Evolutionary conservation across 2,797 vertebrate species (phyloP).

Genomic region (Austrolebias charrua): DNA sequence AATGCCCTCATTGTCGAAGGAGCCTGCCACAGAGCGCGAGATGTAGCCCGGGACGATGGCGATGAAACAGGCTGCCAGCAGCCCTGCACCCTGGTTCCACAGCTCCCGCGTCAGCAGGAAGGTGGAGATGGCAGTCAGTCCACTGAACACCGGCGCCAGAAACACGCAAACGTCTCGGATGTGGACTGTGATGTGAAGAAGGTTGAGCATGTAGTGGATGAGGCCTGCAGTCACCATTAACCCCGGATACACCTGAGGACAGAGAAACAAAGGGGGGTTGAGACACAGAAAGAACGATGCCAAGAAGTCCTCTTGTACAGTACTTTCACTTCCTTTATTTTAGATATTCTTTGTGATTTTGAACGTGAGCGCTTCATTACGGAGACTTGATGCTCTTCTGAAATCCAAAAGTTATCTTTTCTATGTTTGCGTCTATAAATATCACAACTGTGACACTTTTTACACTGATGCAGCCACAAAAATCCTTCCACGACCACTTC

Average conservation of each 20-base stretch:
- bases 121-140: constrained; percentile 96
- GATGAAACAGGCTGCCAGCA: constrained; percentile 97
- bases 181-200: constrained; percentile 95
- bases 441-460: too few relatives aligned
- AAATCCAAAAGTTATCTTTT: neutral
- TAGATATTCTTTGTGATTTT: neutral
- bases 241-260: constrained; percentile 90
- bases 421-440: too few relatives aligned
- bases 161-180: constrained; percentile 98
- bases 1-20: constrained; percentile 98
- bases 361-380: neutral
- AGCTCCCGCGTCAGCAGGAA: constrained; percentile 96
- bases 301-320: too few relatives aligned
- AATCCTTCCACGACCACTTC: too few relatives aligned
- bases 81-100: constrained; percentile 97
- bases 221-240: constrained; percentile 97
- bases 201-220: constrained; percentile 96
- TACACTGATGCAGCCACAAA: too few relatives aligned
- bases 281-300: too few relatives aligned
- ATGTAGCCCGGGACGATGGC: constrained; percentile 98
- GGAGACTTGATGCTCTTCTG: neutral
- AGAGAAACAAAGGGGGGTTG: neutral
- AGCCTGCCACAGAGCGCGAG: constrained; percentile 96
- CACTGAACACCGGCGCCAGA: constrained; percentile 95
- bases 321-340: neutral